Evolutionary conservation across 2,113 vertebrate genomes (phyloP), one percentile per base, ranked within the genome.

Genomic region (Phylloscopus whistleri): DNA sequence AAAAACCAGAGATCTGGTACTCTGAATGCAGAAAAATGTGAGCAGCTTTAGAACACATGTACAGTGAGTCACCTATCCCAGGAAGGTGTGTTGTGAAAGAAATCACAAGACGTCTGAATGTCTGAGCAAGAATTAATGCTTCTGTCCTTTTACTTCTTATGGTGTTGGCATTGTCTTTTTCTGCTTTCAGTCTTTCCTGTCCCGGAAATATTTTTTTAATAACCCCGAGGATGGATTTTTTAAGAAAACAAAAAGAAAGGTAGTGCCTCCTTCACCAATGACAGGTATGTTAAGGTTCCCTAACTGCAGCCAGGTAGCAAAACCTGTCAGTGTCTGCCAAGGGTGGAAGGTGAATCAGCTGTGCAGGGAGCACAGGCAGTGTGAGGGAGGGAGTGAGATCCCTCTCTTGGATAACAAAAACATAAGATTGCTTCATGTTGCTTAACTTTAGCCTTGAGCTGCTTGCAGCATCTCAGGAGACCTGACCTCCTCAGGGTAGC

Each of bases 161-260:
- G 48, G 13, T 48, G 30, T 78, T 96, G 79, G 24, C 59, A 58
- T 60, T 87, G 64, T 27, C 13, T 87, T 21, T 96, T 51, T 86
- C 67, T 89, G 21, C 82, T 97, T 93, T 75, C 96, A 99, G 99
- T 99, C 99, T 35, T 99, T 99, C 96, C 97, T 99, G 96, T 99
- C 99, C 96, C 98, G 99, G 96, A 99, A 99, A 94, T 99, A 99
- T 90, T 99, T 98, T 97, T 99, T 99, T 98, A 99, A 99, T 97
- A 99, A 99, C 94, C 98, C 99, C 80, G 99, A 99, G 92, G 99
- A 99, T 97, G 99, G 99, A 91, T 99, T 99, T 98, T 99, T 99
- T 97, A 99, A 99, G 97, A 99, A 99, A 98, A 99, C 99, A 5
- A 99, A 99, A 98, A 98, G 99, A 98, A 99, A 99, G 98, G 99